These are phyloP conservation scores for Tamandua tetradactyla DNA, from an alignment of 2,797 vertebrate species.

Conservation along the genomic window DNA sequence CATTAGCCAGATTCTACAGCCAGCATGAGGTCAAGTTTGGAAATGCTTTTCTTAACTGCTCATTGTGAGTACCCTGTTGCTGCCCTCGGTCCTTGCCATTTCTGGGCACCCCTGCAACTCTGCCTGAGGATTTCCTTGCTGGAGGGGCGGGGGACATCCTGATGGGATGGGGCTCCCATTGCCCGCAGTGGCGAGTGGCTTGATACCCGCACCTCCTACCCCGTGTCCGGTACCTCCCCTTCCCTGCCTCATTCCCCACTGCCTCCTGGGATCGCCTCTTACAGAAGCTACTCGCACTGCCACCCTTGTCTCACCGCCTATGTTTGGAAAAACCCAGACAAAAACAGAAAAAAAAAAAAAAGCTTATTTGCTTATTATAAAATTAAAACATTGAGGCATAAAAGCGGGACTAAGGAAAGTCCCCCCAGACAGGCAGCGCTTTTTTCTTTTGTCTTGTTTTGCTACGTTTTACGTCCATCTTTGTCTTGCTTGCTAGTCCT, in stretches of 20 bases:
- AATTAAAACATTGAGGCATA: background rate
- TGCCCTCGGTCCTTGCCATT: background rate
- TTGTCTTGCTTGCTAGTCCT: background rate
- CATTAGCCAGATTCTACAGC: background rate
- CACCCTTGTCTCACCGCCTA: background rate
- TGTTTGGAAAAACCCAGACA: background rate
- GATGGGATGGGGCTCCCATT: background rate
- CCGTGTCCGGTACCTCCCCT: background rate
- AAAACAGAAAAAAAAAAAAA: background rate
- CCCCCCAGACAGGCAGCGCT: background rate
- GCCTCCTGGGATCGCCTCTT: background rate
- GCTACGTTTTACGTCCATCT: background rate
- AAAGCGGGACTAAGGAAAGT: background rate
- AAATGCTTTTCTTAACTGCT: background rate
- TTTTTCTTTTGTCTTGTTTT: background rate
- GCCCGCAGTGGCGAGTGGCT: background rate
- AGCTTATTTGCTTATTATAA: background rate
- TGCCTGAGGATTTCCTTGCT: background rate
- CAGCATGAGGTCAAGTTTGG: background rate
- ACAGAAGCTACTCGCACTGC: background rate
- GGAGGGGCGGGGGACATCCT: background rate
- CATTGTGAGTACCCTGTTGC: background rate
- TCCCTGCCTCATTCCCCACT: background rate
- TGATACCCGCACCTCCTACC: no score
- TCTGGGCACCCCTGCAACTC: background rate